Evolutionary conservation across 1,140 invertebrate genomes (phyloP).

Genomic region (Plectus sambesii): DNA sequence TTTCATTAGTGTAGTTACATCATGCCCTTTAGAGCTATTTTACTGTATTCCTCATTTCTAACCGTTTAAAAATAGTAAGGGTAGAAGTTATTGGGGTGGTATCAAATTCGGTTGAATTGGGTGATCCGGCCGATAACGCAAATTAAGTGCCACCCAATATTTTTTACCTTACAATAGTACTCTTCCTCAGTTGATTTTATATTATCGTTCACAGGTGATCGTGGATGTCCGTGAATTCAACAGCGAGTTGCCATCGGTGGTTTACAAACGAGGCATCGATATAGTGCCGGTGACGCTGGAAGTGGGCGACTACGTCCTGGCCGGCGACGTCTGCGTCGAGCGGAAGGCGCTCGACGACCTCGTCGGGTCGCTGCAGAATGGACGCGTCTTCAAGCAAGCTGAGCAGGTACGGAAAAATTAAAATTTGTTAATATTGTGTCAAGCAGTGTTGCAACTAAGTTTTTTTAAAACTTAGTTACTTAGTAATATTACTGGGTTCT

Average conservation of each 20-base stretch:
- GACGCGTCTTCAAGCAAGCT: conserved; percentile 86
- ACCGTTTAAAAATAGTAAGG: too few species aligned
- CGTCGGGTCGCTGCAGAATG: conserved; percentile 84
- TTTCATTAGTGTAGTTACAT: too few species aligned
- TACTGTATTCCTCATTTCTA: too few species aligned
- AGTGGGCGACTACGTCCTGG: conserved; percentile 94
- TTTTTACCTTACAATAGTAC: too few species aligned
- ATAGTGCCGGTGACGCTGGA: conserved; percentile 79
- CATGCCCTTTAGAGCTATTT: too few species aligned
- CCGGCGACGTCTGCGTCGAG: conserved; percentile 88
- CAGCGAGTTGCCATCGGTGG: conserved; percentile 80
- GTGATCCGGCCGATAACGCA: too few species aligned
- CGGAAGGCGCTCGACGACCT: conserved; percentile 93
- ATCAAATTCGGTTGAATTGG: too few species aligned
- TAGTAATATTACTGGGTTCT: too few species aligned
- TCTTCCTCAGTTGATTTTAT: not conserved
- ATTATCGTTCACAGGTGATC: conserved; percentile 31
- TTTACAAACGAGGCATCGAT: conserved; percentile 82
- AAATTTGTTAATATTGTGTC: conserved; percentile 8
- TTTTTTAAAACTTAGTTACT: too few species aligned
- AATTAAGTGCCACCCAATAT: too few species aligned
- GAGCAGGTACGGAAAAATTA: conserved; percentile 46
- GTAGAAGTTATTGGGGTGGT: too few species aligned
- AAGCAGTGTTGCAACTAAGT: too few species aligned
- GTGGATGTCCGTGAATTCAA: conserved; percentile 95